Evolutionary conservation across 37 sponge, comb jelly and placozoan genomes (phyloP), one percentile per base, ranked within the genome.

Genomic region (Hormiphora californensis): DNA sequence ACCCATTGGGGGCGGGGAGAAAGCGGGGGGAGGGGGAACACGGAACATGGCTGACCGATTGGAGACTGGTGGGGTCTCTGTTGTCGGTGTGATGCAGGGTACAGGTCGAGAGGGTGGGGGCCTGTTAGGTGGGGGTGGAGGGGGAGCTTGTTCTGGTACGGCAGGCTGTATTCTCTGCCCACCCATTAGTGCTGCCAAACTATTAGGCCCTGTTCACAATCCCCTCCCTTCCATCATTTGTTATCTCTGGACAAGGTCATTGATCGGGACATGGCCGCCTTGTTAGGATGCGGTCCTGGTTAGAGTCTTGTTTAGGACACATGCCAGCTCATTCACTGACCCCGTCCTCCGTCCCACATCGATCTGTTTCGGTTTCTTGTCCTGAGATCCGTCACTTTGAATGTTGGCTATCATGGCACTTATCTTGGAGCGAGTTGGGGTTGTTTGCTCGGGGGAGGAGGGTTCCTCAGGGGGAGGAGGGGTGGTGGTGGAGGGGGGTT

Each of bases 31-130:
- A 17, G 43, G 31, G 63, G 67, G 21, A 1, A 11, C 36, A 4
- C 22, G 3, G 5, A 19, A 12, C 19, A 40, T 27, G 46, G 35
- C 27, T 3, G 25, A 1, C 28, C 34, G 32, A 8, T 86, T 8
- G 44, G 57, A 11, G 54, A 39, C 61, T 86, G 61, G 54, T 54
- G 35, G 4, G 36, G 57, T 12, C 32, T 88, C 54, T 32, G 46
- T 68, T 0, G 89, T 40, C 22, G 67, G 36, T 34, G 2, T 2
- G 67, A 51, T 17, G 1, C 23, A 22, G 85, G 89, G 7, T 51
- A 32, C 23, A n/a, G 54, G 38, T 40, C 32, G 4, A 67, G 53
- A 0, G 90, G 90, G 0, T 54, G 85, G 21, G 73, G 85, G 39
- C 9, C 27, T 32, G 46, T 0, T 36, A n/a, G 85, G 46, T 28